Base-by-base conservation (phyloP, 2,113 vertebrate genomes). In the Cynoglossus semilaevis region DNA sequence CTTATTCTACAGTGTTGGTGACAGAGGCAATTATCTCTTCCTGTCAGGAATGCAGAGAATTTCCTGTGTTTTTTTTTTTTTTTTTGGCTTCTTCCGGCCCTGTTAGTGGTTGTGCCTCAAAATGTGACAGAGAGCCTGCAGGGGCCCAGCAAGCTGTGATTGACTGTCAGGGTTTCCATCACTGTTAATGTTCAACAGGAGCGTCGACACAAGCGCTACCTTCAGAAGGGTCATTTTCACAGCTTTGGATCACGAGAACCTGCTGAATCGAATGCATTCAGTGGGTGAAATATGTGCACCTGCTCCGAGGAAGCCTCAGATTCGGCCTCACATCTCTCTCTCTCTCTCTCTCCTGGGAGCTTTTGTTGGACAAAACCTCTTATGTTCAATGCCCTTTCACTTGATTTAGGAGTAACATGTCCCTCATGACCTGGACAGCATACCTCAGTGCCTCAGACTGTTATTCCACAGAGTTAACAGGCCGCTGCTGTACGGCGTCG, bases 41-140 rank as follows among this genome's bases (percentile, higher is more conserved):
- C 86, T 90, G 88, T 87, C 88, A 89, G 88, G 88, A 91, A 91
- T 89, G 88, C 79, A 35, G 82, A 78, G 88, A 89, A 89, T 91
- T 90, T 90, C 88, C 88, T 89, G n/a, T 66, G 15, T 84, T 77
- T 83, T 52, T 11, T n/a, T n/a, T n/a, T n/a, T n/a, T n/a, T n/a
- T n/a, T n/a, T n/a, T n/a, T n/a, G n/a, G n/a, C 54, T 64, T 80
- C 80, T 84, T 87, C 85, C 70, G 82, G 82, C 82, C 55, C 63
- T 47, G 80, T 77, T 74, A n/a, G 81, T 54, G 70, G 71, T 70
- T 74, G 66, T 22, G 72, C 43, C 55, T 70, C 53, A 80, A 62
- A 79, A 78, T 74, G 81, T 87, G 80, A 85, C 71, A 47, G 56
- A 38, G 48, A 51, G 63, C 42, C 50, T 4, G 10, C 38, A 41